Base-by-base conservation (phyloP, 2,888 invertebrate genomes). In the Omphaloscelis lunosa region DNA sequence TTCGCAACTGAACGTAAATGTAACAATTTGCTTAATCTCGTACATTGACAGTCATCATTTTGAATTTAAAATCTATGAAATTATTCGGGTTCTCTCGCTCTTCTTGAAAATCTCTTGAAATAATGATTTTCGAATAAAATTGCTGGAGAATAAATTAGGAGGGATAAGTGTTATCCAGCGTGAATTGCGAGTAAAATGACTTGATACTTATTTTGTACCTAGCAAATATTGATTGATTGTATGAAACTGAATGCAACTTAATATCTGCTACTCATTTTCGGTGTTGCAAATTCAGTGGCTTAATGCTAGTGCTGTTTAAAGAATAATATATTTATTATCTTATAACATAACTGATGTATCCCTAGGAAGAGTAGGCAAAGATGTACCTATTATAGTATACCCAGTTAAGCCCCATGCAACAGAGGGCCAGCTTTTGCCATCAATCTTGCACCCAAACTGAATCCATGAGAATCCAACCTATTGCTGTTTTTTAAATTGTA, bases 51-150 rank as follows among this genome's bases (percentile, higher is more conserved):
- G 66, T 11, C 68, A 72, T 75, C 65, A 75, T 79, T 83, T 83
- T 78, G 79, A 88, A 90, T 85, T 89, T 77, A 77, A 87, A 89
- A 90, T 90, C 77, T 72, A 74, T 86, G 74, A 85, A 82, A 83
- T 83, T 80, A 73, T 73, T 81, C 80, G 62, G 75, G 75, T 83
- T 80, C 83, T 72, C 82, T 69, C 80, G 75, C 41, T 82, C 72
- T 82, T 77, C 75, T 73, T 56, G 56, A 85, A 87, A 85, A 83
- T 86, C 85, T 75, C 73, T 78, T 86, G 89, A 88, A 88, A 86
- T 84, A 85, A 89, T 89, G 78, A 72, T 70, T 62, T 70, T 73
- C 56, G 63, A 83, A 84, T 89, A 74, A 72, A 83, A 76, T 77
- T 58, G 70, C 59, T 75, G 58, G 69, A 72, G 84, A 87, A 89